Conservation (phyloP, 2,113 vertebrate species). For the Alligator mississippiensis region DNA sequence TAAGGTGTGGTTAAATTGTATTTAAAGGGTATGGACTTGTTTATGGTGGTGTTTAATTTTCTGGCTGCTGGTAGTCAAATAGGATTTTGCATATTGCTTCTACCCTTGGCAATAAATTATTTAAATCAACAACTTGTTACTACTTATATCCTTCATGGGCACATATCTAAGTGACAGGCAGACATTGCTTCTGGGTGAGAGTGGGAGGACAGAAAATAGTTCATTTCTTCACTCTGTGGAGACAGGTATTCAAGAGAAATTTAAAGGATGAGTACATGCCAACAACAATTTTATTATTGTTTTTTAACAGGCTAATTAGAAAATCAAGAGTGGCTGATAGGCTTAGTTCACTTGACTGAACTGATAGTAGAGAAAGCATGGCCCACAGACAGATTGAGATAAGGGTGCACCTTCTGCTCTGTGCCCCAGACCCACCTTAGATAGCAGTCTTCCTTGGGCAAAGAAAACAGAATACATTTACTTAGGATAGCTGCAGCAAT, state of each 20-base stretch:
- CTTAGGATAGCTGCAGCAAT: neutral
- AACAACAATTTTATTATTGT: neutral
- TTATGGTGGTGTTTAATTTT: constrained; percentile 25
- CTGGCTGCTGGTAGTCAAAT: constrained; percentile 20
- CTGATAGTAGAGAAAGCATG: neutral
- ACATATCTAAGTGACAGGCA: constrained; percentile 53
- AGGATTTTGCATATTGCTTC: constrained; percentile 47
- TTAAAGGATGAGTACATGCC: constrained; percentile 13
- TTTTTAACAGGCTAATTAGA: neutral
- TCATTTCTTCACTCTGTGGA: constrained; percentile 41
- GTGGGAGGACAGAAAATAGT: constrained; percentile 60
- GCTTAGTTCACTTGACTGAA: constrained; percentile 1
- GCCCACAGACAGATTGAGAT: neutral
- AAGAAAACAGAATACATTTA: neutral
- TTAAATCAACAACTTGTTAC: constrained; percentile 65
- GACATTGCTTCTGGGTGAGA: constrained; percentile 56
- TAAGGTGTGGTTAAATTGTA: neutral
- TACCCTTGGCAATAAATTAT: constrained; percentile 58
- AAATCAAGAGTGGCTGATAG: neutral
- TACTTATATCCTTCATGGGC: constrained; percentile 31
- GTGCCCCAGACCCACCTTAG: neutral
- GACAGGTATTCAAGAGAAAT: constrained; percentile 40
- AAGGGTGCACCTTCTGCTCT: neutral
- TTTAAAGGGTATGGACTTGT: constrained; percentile 9
- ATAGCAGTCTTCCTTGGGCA: neutral